Conservation (phyloP, 1,140 invertebrate genomes). For the Lerema accius region DNA sequence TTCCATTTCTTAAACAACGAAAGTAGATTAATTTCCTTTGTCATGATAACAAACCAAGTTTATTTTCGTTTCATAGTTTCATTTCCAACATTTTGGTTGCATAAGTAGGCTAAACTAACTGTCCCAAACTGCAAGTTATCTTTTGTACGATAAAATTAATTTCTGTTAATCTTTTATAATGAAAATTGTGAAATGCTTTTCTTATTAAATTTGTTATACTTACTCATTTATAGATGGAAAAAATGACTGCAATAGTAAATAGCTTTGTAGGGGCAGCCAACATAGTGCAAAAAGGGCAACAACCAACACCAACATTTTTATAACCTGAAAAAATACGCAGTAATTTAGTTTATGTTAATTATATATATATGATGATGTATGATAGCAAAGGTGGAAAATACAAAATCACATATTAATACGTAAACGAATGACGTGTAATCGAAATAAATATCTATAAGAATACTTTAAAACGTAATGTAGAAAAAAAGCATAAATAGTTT, state of each 20-base stretch:
- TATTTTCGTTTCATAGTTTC: neutral
- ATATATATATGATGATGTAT: too few relatives aligned
- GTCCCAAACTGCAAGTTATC: constrained; percentile 7
- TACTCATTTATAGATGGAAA: constrained; percentile 88
- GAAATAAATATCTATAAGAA: too few relatives aligned
- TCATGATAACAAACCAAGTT: neutral
- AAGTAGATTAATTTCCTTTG: neutral
- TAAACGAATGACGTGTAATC: too few relatives aligned
- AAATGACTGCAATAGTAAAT: constrained; percentile 88
- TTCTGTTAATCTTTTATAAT: neutral
- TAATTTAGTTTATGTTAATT: too few relatives aligned
- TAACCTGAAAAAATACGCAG: constrained; percentile 85
- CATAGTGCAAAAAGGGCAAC: constrained; percentile 91
- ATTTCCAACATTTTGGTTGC: neutral
- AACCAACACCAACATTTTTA: constrained; percentile 93
- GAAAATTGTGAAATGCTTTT: too few relatives aligned
- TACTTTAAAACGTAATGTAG: too few relatives aligned
- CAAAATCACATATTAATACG: too few relatives aligned
- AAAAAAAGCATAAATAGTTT: too few relatives aligned
- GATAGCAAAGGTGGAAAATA: too few relatives aligned
- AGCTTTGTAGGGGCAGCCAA: constrained; percentile 92
- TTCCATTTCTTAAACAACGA: neutral
- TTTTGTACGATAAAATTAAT: neutral
- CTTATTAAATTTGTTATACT: too few relatives aligned
- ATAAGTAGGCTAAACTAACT: constrained; percentile 4